Percentiles rank a stretch among this genome's conserved stretches.
These are phyloP conservation scores for Anthrax anthrax DNA, from an alignment of 2,888 invertebrate genomes.

Conservation along the genomic window DNA sequence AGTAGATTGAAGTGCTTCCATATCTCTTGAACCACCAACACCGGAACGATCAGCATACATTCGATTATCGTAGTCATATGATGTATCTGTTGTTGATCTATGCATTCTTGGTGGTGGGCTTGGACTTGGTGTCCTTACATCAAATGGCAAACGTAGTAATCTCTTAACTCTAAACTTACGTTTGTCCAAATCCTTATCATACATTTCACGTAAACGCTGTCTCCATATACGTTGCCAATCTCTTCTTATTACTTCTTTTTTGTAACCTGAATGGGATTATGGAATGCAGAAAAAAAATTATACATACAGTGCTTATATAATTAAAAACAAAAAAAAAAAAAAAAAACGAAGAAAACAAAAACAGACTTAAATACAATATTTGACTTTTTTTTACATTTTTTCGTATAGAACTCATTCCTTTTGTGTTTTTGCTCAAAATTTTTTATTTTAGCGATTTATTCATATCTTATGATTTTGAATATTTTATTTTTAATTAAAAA, in stretches of 20 bases:
- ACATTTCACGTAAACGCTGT: slow-evolving; percentile 5
- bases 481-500: no score
- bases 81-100: not conserved
- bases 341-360: no score
- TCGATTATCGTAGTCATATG: not conserved
- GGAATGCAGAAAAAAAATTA: not conserved
- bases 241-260: slow-evolving; percentile 1
- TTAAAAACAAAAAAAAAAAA: no score
- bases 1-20: not conserved
- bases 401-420: no score
- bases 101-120: not conserved
- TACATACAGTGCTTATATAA: no score
- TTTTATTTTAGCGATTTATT: no score
- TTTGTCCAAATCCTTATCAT: slow-evolving; percentile 7
- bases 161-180: slow-evolving; percentile 8
- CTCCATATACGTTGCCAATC: slow-evolving; percentile 10
- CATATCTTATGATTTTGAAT: no score
- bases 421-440: no score
- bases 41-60: not conserved
- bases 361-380: no score
- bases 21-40: not conserved
- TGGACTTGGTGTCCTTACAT: slow-evolving; percentile 10
- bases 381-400: no score
- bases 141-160: slow-evolving; percentile 7
- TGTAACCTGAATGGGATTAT: not conserved